Percentiles rank a stretch among this genome's conserved stretches.
phyloP scores from a whole-genome alignment of 2,797 vertebrate species.

The Leuciscus waleckii region DNA sequence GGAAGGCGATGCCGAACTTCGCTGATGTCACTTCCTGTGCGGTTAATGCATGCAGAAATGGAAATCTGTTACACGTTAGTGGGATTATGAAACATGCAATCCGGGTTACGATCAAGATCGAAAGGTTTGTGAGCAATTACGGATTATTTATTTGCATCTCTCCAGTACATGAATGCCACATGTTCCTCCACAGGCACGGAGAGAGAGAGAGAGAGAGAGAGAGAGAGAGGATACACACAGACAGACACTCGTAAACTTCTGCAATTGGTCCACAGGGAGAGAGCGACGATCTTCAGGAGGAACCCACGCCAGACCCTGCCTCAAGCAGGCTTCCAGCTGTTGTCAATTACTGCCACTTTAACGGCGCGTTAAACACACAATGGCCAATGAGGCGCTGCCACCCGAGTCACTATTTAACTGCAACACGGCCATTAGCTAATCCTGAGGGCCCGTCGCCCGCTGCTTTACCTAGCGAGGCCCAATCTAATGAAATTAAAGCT shows the following conservation, averaged over 20 bases:
- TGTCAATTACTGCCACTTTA: conserved; percentile 66
- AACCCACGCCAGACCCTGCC: conserved; percentile 56
- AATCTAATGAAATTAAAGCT: conserved; percentile 49
- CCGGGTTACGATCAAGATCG: neutral
- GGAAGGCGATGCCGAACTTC: neutral
- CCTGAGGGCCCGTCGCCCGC: conserved; percentile 50
- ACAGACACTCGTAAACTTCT: conserved; percentile 58
- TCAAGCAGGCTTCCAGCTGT: conserved; percentile 63
- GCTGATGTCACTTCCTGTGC: conserved; percentile 13
- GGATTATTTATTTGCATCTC: conserved; percentile 40
- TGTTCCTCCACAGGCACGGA: conserved; percentile 35
- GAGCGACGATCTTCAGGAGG: conserved; percentile 46
- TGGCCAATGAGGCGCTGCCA: conserved; percentile 56
- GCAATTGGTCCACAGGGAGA: conserved; percentile 59
- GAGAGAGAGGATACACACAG: conserved; percentile 40
- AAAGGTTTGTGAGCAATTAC: conserved; percentile 35
- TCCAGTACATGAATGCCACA: conserved; percentile 28
- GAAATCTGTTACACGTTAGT: conserved; percentile 24
- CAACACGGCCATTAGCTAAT: conserved; percentile 54
- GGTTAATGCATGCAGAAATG: neutral
- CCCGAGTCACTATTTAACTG: conserved; percentile 55
- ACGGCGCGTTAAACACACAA: conserved; percentile 60
- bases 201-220: conserved; percentile 6
- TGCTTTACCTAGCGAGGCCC: conserved; percentile 48
- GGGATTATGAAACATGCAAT: neutral